Evolutionary conservation across 2,888 invertebrate species (phyloP).

Genomic region (Mesoligia furuncula): DNA sequence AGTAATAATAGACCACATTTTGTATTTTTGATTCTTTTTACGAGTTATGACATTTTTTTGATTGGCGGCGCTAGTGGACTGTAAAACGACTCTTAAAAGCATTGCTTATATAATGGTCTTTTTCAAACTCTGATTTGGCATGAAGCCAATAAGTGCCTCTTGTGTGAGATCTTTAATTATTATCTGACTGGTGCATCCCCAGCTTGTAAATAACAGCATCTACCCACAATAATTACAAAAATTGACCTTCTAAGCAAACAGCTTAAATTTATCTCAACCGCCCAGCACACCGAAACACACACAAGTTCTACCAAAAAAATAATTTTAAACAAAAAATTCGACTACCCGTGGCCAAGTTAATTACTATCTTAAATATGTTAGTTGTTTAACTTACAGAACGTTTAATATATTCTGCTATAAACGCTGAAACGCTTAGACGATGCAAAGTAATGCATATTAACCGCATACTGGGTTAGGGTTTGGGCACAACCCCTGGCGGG

Average conservation of each 20-base stretch:
- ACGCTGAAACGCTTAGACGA: constrained; percentile 47
- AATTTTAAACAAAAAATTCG: constrained; percentile 13
- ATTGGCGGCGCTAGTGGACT: too few species aligned
- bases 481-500: constrained; percentile 25
- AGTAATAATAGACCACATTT: too few species aligned
- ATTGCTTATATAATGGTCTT: background rate
- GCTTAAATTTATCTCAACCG: constrained; percentile 20
- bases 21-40: too few species aligned
- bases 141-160: background rate
- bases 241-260: background rate
- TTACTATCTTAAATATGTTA: constrained; percentile 46
- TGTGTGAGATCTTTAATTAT: background rate
- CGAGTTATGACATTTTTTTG: too few species aligned
- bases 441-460: constrained; percentile 72
- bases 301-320: background rate
- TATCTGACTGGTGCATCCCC: background rate
- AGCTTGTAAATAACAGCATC: background rate
- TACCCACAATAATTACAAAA: background rate
- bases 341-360: constrained; percentile 25
- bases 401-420: constrained; percentile 59
- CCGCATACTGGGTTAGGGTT: constrained; percentile 52
- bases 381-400: constrained; percentile 47
- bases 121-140: background rate
- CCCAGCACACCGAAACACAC: constrained; percentile 11
- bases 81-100: too few species aligned